Conservation (phyloP, 2,888 invertebrate species). For the Phragmatobia fuliginosa region DNA sequence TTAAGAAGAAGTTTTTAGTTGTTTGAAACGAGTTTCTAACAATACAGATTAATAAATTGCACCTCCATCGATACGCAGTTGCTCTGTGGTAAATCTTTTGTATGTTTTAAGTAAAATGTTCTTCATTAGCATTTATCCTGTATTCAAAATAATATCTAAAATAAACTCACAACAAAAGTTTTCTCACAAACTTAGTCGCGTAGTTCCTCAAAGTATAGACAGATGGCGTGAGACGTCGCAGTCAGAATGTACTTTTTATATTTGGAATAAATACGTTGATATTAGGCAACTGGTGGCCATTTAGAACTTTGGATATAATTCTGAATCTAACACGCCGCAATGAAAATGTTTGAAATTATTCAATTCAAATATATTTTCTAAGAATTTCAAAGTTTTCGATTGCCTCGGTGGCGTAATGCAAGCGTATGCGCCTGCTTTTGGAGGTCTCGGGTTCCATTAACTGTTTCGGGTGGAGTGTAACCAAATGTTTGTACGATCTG, state of each 20-base stretch:
- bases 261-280: neutral
- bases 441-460: too few species aligned
- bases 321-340: neutral
- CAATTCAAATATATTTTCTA: too few species aligned
- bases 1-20: neutral
- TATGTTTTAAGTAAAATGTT: neutral
- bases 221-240: constrained; percentile 4
- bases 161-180: neutral
- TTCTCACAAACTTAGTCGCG: neutral
- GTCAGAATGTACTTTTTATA: neutral
- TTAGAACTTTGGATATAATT: neutral
- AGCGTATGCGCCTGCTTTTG: too few species aligned
- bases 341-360: neutral
- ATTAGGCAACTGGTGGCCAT: neutral
- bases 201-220: constrained; percentile 1
- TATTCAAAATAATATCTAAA: neutral
- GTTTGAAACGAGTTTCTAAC: neutral
- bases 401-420: too few species aligned
- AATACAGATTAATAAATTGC: neutral
- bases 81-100: neutral
- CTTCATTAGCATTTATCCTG: neutral
- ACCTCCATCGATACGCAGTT: neutral
- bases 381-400: too few species aligned
- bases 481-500: too few species aligned
- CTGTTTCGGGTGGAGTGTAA: too few species aligned